Base-by-base conservation (phyloP, 37 sponge, comb jelly and placozoan genomes). In the Halisarca cf. caerulea region DNA sequence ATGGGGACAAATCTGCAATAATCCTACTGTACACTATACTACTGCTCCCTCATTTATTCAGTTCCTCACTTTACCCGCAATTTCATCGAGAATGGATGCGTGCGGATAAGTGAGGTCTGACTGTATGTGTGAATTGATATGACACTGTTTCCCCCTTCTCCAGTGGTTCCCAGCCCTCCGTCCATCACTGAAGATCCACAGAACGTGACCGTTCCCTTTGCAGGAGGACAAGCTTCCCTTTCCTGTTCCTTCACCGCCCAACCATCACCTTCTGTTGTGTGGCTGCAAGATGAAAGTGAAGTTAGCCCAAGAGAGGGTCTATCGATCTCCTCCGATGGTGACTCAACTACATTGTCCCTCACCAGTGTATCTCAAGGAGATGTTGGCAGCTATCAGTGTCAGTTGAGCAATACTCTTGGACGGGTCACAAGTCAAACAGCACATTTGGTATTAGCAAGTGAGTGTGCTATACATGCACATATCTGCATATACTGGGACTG, bases 241-340 rank as follows among this genome's bases (percentile, higher is more conserved):
- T 39, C 61, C 58, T 92, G 92, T 69, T 80, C 84, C 6, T 82
- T 79, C 27, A 58, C 75, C 68, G 92, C 89, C 3, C 59, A 83
- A 38, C 92, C 92, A 9, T 21, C 77, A n/a, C 92, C 92, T 8
- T 58, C 82, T 17, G 21, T 86, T 51, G 78, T 64, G 3, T 92
- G 92, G 92, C 30, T 39, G 23, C 25, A 20, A 0, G 14, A 74
- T 18, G 77, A 44, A 8, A 74, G 45, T 40, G 23, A n/a, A 4
- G 15, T 74, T 2, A n/a, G 24, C 21, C 18, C 36, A 15, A 44
- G 44, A 41, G 32, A 33, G 7, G 24, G 14, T 15, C n/a, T 74
- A 21, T n/a, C 77, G 44, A 74, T 74, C 32, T n/a, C 77, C 32
- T 36, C 77, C 4, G 64, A 59, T 27, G 51, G 72, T 59, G 75